These are phyloP conservation scores for Anniella stebbinsi DNA, from an alignment of 2,797 vertebrate genomes.

Conservation along the genomic window DNA sequence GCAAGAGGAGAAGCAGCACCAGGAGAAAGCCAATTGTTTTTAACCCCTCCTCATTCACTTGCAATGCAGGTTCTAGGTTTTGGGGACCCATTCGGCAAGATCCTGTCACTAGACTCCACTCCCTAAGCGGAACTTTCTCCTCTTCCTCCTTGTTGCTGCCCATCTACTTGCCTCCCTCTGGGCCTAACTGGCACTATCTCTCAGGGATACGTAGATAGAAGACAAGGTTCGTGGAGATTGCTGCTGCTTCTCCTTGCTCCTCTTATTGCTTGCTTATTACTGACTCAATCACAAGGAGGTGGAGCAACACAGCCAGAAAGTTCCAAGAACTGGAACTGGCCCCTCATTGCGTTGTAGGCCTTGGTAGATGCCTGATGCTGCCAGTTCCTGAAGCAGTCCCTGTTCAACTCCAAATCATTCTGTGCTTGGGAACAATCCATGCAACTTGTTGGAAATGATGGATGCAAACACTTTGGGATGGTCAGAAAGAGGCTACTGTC, in stretches of 20 bases:
- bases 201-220: neutral
- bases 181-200: neutral
- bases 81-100: neutral
- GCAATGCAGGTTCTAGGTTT: neutral
- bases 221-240: neutral
- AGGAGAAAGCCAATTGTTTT: slow-evolving; percentile 31
- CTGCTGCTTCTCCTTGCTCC: neutral
- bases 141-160: neutral
- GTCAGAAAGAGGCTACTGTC: neutral
- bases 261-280: neutral
- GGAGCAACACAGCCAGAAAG: neutral
- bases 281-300: neutral
- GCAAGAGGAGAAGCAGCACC: slow-evolving; percentile 31
- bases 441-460: neutral
- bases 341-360: neutral
- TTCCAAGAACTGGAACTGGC: no score
- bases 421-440: slow-evolving; percentile 32
- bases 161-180: neutral
- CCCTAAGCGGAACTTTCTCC: neutral
- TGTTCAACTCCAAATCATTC: neutral
- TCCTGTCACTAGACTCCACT: neutral
- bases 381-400: neutral
- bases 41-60: neutral
- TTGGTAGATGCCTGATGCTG: no score
- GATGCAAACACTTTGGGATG: neutral